Percentiles rank a stretch among this genome's conserved stretches.
Conservation (phyloP, 2,888 invertebrate species). For the Callyntrura sp. region DNA sequence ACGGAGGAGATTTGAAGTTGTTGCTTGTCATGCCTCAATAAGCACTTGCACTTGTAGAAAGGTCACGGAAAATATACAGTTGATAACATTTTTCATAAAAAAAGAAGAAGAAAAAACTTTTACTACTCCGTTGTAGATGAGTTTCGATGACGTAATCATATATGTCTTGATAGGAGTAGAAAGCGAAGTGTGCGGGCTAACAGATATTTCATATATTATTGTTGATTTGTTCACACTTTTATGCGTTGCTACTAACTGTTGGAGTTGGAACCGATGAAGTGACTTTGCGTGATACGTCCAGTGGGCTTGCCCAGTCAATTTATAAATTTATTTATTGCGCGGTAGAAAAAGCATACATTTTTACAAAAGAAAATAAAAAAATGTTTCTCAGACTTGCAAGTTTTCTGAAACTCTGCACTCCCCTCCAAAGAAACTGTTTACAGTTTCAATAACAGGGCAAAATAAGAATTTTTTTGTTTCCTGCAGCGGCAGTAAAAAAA, state of each 20-base stretch:
- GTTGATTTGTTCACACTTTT: conserved; percentile 31
- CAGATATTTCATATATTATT: conserved; percentile 1
- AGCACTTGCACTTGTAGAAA: neutral
- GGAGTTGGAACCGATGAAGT: neutral
- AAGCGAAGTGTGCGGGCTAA: neutral
- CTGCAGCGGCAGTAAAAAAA: too few relatives aligned
- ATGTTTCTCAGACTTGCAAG: too few relatives aligned
- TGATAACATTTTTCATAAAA: neutral
- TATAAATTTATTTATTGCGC: neutral
- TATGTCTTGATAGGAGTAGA: neutral
- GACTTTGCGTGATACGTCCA: neutral
- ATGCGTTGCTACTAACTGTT: neutral
- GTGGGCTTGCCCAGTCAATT: neutral
- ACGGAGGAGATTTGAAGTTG: conserved; percentile 6
- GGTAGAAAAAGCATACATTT: neutral
- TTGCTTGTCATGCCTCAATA: conserved; percentile 41
- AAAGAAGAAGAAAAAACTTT: neutral
- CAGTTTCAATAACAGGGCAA: conserved; percentile 40
- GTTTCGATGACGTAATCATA: conserved; percentile 6
- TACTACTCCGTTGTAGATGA: neutral
- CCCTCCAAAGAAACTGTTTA: conserved; percentile 7
- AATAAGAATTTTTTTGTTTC: conserved; percentile 3
- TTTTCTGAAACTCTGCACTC: neutral
- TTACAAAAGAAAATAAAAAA: neutral
- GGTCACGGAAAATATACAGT: conserved; percentile 15